Evolutionary conservation across 2,888 invertebrate genomes (phyloP).

Genomic region (Acheta domesticus): DNA sequence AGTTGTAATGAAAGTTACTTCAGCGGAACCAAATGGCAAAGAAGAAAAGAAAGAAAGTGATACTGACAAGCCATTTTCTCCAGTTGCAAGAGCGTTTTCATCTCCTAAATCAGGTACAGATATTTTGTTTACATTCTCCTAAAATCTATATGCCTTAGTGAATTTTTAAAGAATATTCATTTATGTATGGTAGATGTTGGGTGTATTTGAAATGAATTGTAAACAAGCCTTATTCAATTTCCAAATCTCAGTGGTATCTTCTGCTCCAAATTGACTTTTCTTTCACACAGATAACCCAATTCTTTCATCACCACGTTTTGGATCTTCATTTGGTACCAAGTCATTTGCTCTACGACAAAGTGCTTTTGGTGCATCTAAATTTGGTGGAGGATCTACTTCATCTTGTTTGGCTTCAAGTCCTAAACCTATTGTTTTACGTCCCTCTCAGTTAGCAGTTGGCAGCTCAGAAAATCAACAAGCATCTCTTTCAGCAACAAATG

Average conservation of each 20-base stretch:
- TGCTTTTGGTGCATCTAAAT: not conserved
- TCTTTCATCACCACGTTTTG: not conserved
- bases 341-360: not conserved
- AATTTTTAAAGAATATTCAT: not conserved
- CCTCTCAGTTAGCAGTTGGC: conserved; percentile 33
- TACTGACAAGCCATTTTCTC: not conserved
- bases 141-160: not conserved
- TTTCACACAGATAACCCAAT: too few species aligned
- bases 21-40: not conserved
- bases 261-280: not conserved
- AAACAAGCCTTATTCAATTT: not conserved
- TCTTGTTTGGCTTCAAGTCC: conserved; percentile 18
- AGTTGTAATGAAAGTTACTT: not conserved
- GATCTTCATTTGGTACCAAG: not conserved
- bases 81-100: not conserved
- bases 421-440: conserved; percentile 31
- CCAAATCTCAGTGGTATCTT: too few species aligned
- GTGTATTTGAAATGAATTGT: not conserved
- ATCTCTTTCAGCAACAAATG: not conserved
- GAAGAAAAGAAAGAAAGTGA: not conserved
- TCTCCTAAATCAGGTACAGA: not conserved
- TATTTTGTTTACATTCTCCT: too few species aligned
- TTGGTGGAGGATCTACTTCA: not conserved
- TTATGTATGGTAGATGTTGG: not conserved
- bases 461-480: conserved; percentile 23